Percentiles rank a stretch among this genome's conserved stretches.
Conservation (phyloP, 2,113 vertebrate genomes). For the Mesitornis unicolor region DNA sequence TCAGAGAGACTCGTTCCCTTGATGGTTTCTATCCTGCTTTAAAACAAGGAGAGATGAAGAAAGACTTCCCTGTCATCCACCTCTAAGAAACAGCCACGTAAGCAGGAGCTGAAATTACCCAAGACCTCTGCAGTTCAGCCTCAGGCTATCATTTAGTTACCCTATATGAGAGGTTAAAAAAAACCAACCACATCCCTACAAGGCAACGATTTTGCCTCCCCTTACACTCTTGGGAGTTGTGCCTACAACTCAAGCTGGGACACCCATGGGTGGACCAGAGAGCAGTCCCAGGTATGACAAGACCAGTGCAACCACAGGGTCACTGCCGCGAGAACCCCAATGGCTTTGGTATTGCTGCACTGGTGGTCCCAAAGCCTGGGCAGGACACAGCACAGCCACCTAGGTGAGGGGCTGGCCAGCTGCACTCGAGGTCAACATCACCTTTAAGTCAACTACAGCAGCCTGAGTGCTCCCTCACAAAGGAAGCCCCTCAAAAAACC, state of each 20-base stretch:
- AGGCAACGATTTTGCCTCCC: neutral
- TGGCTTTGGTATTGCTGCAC: neutral
- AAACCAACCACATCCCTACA: rapidly evolving
- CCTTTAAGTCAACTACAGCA: neutral
- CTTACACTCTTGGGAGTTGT: rapidly evolving
- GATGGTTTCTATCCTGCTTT: neutral
- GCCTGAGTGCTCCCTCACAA: neutral
- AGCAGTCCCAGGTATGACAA: neutral
- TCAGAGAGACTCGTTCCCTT: neutral
- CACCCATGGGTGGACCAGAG: rapidly evolving
- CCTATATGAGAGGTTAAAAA: neutral
- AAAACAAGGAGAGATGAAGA: neutral
- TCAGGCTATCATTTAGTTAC: neutral
- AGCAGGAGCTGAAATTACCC: neutral
- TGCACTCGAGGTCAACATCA: neutral
- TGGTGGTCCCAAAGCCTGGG: neutral
- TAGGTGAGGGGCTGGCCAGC: neutral
- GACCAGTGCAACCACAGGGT: too few species aligned
- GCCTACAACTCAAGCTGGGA: neutral
- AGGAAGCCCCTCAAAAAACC: neutral
- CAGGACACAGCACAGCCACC: neutral
- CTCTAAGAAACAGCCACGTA: neutral
- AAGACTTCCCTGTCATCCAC: neutral
- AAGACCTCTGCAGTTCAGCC: neutral
- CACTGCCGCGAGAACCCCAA: rapidly evolving